phyloP scores from a whole-genome alignment of 2,888 invertebrate genomes.

The Thalpophila matura region DNA sequence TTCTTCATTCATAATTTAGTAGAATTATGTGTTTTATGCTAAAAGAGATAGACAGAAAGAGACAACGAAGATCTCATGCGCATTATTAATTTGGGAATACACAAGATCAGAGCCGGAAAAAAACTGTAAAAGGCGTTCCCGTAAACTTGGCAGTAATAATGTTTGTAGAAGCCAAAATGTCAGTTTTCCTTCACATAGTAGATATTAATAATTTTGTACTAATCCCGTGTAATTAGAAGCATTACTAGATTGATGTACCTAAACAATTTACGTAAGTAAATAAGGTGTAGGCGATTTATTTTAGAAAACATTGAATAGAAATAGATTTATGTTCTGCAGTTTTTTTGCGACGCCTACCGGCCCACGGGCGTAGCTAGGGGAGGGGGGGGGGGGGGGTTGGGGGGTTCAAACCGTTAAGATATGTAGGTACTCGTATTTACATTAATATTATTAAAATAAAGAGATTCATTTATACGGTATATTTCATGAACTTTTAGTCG shows the following conservation, averaged over 20 bases:
- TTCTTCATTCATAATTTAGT: too few relatives aligned
- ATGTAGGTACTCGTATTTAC: too few relatives aligned
- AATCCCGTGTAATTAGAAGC: constrained; percentile 31
- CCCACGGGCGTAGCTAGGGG: too few relatives aligned
- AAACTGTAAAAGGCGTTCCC: constrained; percentile 33
- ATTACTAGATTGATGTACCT: constrained; percentile 19
- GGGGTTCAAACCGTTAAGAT: too few relatives aligned
- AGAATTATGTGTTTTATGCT: too few relatives aligned
- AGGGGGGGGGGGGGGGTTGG: too few relatives aligned
- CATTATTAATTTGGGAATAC: too few relatives aligned
- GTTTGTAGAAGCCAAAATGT: constrained; percentile 65
- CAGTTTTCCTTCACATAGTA: constrained; percentile 50
- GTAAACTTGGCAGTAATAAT: constrained; percentile 64
- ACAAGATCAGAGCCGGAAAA: constrained; percentile 22
- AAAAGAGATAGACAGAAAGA: too few relatives aligned
- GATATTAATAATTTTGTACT: constrained; percentile 26
- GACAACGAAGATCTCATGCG: too few relatives aligned
- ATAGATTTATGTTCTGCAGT: background rate
- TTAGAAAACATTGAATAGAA: background rate
- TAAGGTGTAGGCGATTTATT: background rate
- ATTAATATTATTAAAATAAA: too few relatives aligned
- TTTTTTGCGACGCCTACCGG: background rate
- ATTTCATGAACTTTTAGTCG: too few relatives aligned
- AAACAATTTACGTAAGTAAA: constrained; percentile 12
- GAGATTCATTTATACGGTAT: too few relatives aligned